These are phyloP conservation scores for Dryobates pubescens DNA, from an alignment of 2,797 vertebrate species.

Conservation along the genomic window DNA sequence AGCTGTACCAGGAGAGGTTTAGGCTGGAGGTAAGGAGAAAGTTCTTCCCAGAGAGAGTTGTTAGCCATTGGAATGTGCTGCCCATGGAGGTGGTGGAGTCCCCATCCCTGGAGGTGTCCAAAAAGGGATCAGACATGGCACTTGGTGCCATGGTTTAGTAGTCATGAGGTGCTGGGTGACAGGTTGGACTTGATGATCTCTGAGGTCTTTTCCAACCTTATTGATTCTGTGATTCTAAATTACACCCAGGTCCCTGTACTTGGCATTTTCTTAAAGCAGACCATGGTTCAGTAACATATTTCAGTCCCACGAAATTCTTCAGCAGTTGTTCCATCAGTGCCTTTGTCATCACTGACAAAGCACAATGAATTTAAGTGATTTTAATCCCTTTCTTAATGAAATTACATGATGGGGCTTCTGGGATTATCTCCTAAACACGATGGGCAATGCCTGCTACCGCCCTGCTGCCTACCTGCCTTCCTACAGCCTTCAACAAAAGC, in stretches of 20 bases:
- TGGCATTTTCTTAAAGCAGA: background rate
- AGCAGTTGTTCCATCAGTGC: background rate
- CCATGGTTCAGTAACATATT: background rate
- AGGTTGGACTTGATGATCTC: no score
- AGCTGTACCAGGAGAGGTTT: no score
- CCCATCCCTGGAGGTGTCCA: no score
- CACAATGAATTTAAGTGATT: background rate
- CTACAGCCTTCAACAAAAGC: background rate
- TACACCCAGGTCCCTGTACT: background rate
- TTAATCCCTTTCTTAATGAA: background rate
- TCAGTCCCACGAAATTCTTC: background rate
- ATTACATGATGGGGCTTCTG: background rate
- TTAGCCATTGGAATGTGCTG: no score
- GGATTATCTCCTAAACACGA: background rate
- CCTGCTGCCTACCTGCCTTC: background rate
- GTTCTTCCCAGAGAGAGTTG: no score
- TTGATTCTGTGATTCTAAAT: background rate
- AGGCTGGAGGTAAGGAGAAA: no score
- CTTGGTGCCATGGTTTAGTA: no score
- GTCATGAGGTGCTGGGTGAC: no score
- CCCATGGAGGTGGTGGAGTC: no score
- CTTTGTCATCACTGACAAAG: background rate
- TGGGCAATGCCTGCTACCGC: background rate
- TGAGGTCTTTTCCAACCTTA: no score
- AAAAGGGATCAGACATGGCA: no score